A percentile compares a stretch with the other conserved stretches of the same genome.
phyloP scores from a whole-genome alignment of 2,113 vertebrate species.

The Crotalus viridis region DNA sequence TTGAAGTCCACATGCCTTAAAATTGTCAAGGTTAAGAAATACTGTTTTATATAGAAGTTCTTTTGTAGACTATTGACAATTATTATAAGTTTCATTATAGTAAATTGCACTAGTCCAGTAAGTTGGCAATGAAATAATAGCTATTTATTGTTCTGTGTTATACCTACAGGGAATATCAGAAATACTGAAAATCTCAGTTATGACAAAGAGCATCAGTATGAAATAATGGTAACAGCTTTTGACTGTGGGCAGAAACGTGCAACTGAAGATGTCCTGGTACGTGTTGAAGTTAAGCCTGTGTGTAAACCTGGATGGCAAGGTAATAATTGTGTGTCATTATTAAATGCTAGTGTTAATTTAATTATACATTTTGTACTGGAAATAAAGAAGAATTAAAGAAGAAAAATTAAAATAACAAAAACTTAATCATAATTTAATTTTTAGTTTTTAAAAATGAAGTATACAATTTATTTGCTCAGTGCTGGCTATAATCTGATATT shows the following conservation, averaged over 20 bases:
- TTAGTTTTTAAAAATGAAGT: neutral
- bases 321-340: conserved; percentile 56
- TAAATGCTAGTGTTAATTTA: neutral
- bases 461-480: neutral
- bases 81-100: neutral
- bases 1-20: too few species aligned
- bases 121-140: neutral
- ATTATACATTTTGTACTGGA: neutral
- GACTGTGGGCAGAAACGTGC: conserved; percentile 96
- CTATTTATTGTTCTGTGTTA: conserved; percentile 11
- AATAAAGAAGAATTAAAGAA: neutral
- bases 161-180: conserved; percentile 87
- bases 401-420: neutral
- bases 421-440: neutral
- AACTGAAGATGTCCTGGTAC: conserved; percentile 80
- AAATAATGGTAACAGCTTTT: conserved; percentile 90
- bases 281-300: conserved; percentile 89
- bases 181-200: conserved; percentile 93
- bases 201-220: conserved; percentile 86
- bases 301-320: conserved; percentile 99
- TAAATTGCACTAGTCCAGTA: neutral
- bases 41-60: too few species aligned
- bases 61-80: neutral
- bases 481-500: neutral
- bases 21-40: too few species aligned